A percentile compares a stretch with the other conserved stretches of the same genome.
Conservation (phyloP, 2,113 vertebrate species). For the Cryptotis parvus region DNA sequence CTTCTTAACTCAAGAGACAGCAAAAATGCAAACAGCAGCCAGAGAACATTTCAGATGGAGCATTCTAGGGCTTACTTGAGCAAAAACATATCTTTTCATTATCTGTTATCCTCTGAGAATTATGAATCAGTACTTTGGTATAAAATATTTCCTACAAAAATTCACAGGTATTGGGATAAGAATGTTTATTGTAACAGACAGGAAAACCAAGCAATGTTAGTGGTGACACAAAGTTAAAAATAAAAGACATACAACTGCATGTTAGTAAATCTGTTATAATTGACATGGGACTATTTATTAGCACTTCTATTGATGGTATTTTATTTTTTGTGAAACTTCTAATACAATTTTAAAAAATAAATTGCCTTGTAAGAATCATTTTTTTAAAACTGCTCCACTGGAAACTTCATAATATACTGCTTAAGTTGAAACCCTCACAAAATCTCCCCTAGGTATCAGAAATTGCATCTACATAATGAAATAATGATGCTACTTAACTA, state of each 20-base stretch:
- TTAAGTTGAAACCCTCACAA: slow-evolving; percentile 36
- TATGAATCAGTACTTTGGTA: slow-evolving; percentile 43
- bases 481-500: neutral
- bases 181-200: slow-evolving; percentile 38
- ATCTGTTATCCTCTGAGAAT: slow-evolving; percentile 45
- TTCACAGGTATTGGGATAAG: slow-evolving; percentile 42
- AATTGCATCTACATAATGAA: neutral
- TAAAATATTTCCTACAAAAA: slow-evolving; percentile 44
- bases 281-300: slow-evolving; percentile 39
- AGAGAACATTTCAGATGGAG: slow-evolving; percentile 59
- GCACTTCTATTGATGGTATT: slow-evolving; percentile 21
- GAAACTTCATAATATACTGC: slow-evolving; percentile 28
- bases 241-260: slow-evolving; percentile 31
- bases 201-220: slow-evolving; percentile 49
- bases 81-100: slow-evolving; percentile 42
- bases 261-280: slow-evolving; percentile 53
- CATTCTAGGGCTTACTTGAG: slow-evolving; percentile 23
- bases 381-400: slow-evolving; percentile 26
- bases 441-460: neutral
- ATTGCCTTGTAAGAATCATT: neutral
- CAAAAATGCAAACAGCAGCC: slow-evolving; percentile 51
- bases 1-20: slow-evolving; percentile 53
- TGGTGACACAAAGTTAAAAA: slow-evolving; percentile 36
- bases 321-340: slow-evolving; percentile 50
- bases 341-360: slow-evolving; percentile 20